These are phyloP conservation scores for Apeira syringaria DNA, from an alignment of 2,888 invertebrate genomes.

Conservation along the genomic window DNA sequence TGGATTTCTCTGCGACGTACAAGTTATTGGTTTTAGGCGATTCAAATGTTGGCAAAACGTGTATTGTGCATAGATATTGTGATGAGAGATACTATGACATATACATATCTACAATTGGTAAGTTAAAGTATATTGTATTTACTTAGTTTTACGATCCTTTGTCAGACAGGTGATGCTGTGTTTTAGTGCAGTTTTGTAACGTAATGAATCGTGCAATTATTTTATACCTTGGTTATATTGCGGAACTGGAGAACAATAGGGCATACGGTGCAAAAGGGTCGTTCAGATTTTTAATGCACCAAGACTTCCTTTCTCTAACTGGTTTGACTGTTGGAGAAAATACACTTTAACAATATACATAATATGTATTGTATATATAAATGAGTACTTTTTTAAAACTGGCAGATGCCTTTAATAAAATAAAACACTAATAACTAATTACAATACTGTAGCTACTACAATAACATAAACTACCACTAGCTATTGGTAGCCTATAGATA, in stretches of 20 bases:
- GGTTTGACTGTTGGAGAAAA: constrained; percentile 32
- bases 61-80: constrained; percentile 94
- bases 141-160: constrained; percentile 66
- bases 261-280: constrained; percentile 34
- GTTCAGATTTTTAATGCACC: constrained; percentile 37
- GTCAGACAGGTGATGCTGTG: constrained; percentile 60
- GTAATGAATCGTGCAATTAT: constrained; percentile 48
- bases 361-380: too few relatives aligned
- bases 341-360: constrained; percentile 8
- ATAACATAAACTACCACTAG: too few relatives aligned
- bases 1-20: constrained; percentile 94
- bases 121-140: constrained; percentile 65
- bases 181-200: constrained; percentile 50
- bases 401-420: too few relatives aligned
- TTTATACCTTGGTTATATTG: constrained; percentile 47
- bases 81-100: constrained; percentile 95
- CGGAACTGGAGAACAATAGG: constrained; percentile 51
- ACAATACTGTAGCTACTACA: too few relatives aligned
- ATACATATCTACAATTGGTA: constrained; percentile 95
- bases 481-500: too few relatives aligned
- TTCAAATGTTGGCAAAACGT: constrained; percentile 95
- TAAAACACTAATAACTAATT: too few relatives aligned
- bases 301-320: constrained; percentile 28
- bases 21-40: constrained; percentile 94
- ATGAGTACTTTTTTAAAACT: too few relatives aligned